Base-by-base conservation (phyloP, 2,888 invertebrate species). In the Zygogramma bicolorata region DNA sequence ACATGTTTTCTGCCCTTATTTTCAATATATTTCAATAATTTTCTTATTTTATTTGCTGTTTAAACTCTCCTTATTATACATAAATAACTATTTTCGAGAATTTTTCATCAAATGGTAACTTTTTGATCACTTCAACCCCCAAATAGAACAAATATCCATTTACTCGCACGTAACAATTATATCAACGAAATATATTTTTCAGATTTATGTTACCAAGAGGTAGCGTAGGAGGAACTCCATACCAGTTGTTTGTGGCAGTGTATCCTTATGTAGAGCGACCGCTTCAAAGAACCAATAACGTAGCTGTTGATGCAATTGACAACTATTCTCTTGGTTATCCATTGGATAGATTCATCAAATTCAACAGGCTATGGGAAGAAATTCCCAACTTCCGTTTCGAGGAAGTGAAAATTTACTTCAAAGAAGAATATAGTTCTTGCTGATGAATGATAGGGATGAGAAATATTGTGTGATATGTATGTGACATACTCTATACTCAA, bases 261-360 rank as follows among this genome's bases (percentile, higher is more conserved):
- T 85, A 88, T 74, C 86, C 88, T 66, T 84, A 81, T 76, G 1
- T 8, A n/a, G 25, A 53, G 53, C 2, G 5, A 22, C 53, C 22
- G 7, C 3, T 25, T n/a, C 53, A 22, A 13, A n/a, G 10, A n/a
- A 27, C 25, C 25, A n/a, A 27, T n/a, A 13, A 53, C 22, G 6
- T 53, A 2, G 53, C 22, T n/a, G 15, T 25, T n/a, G 3, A 15
- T n/a, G 6, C n/a, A n/a, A 53, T 92, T 58, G 93, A 94, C 84
- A 89, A 88, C 76, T 89, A 90, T 84, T 90, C 93, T 57, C 88
- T 92, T 81, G 93, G 93, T 67, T 95, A 91, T 89, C 95, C 95
- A 74, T 90, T 94, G 83, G 94, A 95, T 84, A 91, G 93, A 79
- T 88, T 88, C 27, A 89, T 93, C 81, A 88, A 91, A 60, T 81